Evolutionary conservation across 2,113 vertebrate genomes (phyloP), one percentile per base, ranked within the genome.

Genomic region (Chrysochloris asiatica): DNA sequence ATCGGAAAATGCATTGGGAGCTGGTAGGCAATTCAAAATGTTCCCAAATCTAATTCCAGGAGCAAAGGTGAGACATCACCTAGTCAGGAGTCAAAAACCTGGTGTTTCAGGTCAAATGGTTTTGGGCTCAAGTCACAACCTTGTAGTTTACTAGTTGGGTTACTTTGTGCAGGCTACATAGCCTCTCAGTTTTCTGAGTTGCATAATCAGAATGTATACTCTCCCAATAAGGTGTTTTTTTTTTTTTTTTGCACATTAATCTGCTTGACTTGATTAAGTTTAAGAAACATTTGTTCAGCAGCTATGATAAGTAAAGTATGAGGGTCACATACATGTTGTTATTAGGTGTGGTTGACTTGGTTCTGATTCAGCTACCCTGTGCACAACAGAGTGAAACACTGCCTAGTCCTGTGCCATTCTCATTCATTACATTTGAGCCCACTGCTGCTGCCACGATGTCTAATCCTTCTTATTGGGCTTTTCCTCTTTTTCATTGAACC

Each of bases 161-260:
- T 69, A 84, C 78, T 22, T 52, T 79, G 61, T n/a, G 41, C 8
- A 77, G 71, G 30, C 69, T 80, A 75, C 41, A 91, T 77, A 76
- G 82, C 10, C 28, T 93, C 73, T 91, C 43, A 52, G 21, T 85
- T 94, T 93, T 17, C 71, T 79, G n/a, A 85, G 33, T 30, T 90
- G 21, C 43, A 21, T 63, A 63, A 69, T 61, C 21, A 76, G n/a
- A 61, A 10, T 28, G 26, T 61, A 61, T 12, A 63, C 36, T 69
- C 21, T 24, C 36, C 30, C 30, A 45, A 5, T 50, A 48, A n/a
- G 13, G 11, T 61, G 59, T 28, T 61, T 61, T 61, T 28, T 21
- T 21, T 43, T 36, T 59, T 21, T 65, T 33, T 36, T 77, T 33
- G 30, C 84, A 4, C 75, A 65, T 61, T 11, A 72, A 87, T 81